Base-by-base conservation (phyloP, 2,888 invertebrate species). In the Crossocerus cetratus region DNA sequence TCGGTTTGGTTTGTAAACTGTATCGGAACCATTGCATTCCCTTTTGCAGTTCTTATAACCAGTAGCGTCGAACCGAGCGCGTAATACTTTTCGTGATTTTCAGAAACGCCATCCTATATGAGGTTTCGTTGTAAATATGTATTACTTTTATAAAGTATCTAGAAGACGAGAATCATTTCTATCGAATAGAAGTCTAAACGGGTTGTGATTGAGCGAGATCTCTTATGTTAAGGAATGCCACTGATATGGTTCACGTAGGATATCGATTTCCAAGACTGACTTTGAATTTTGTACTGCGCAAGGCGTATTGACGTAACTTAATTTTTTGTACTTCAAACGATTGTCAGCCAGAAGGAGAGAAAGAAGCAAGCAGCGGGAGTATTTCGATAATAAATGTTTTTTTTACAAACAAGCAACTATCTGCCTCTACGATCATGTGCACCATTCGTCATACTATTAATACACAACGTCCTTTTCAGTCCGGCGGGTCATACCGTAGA, bases 1-100 rank as follows among this genome's bases (percentile, higher is more conserved):
- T 78, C 87, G 76, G 84, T 86, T 86, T 88, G 88, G 88, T 89
- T 89, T 87, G 87, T 89, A 89, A 82, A 86, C 83, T 81, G 87
- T 89, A 89, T 88, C 87, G 82, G 83, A 83, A 73, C 80, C 82
- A 84, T 86, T 77, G 61, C 65, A 69, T 68, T 74, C 74, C 54
- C 58, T 67, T 74, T 77, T 78, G 56, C 22, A 72, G 54, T 53
- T 71, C 62, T 53, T 63, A 32, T 43, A 57, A 23, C 44, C 32
- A 14, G 45, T 62, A 69, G 20, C 22, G 42, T 45, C 13, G 45
- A 21, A 45, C 8, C 21, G 45, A 14, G 14, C 18, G 43, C n/a
- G 3, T 49, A n/a, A 22, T 21, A 72, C 45, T 21, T 59, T 59
- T 32, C 32, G 45, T 58, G 42, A 43, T 42, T 23, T 23, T 23